Percentiles rank a stretch among this genome's conserved stretches.
phyloP scores from a whole-genome alignment of 2,113 vertebrate species.

The Chaenocephalus aceratus region DNA sequence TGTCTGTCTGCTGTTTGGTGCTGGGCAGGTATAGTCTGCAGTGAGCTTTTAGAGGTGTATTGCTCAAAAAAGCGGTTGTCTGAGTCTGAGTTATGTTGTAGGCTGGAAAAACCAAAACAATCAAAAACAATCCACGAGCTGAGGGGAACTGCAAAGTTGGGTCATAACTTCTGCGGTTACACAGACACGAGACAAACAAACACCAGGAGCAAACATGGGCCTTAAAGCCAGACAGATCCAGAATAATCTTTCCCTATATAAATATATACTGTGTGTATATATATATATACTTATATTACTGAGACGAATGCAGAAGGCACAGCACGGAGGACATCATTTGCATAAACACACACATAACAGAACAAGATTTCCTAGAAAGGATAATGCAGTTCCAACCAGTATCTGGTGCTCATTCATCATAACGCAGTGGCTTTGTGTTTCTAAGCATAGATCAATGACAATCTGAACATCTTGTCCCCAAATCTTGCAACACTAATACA shows the following conservation, averaged over 20 bases:
- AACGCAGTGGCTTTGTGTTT: neutral
- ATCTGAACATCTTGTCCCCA: slow-evolving; percentile 50
- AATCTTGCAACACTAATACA: slow-evolving; percentile 36
- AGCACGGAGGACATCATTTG: neutral
- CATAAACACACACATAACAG: neutral
- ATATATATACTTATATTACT: neutral
- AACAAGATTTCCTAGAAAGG: neutral
- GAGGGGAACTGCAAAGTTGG: neutral
- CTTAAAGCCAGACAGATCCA: neutral
- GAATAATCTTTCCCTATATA: neutral
- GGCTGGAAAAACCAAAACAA: neutral
- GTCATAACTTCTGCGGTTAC: neutral
- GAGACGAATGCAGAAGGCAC: neutral
- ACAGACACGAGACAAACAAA: neutral
- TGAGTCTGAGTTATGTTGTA: neutral
- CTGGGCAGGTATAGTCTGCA: neutral
- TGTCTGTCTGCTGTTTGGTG: neutral
- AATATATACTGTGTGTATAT: neutral
- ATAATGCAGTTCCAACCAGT: neutral
- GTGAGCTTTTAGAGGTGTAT: neutral
- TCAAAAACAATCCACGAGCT: neutral
- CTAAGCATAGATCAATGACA: neutral
- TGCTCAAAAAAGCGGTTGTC: neutral
- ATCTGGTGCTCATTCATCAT: neutral
- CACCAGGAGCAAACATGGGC: neutral